A percentile compares a stretch with the other conserved stretches of the same genome.
Conservation (phyloP, 2,113 vertebrate species). For the Sceloporus undulatus region DNA sequence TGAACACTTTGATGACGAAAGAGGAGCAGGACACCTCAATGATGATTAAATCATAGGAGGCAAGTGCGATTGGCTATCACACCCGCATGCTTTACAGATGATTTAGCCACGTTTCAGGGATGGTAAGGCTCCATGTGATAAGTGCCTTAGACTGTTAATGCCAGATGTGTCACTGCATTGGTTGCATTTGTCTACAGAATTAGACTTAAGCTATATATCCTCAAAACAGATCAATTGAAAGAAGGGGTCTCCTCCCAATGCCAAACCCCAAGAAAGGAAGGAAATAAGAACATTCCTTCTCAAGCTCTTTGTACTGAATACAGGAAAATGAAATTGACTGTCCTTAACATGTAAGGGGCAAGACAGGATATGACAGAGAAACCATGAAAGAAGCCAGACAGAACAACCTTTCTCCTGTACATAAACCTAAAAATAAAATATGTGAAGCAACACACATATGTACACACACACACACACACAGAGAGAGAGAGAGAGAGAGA, state of each 20-base stretch:
- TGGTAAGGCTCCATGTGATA: too few species aligned
- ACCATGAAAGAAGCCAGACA: constrained; percentile 8
- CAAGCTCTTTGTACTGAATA: constrained; percentile 17
- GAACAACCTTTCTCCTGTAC: neutral
- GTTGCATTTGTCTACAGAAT: neutral
- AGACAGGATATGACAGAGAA: constrained; percentile 21
- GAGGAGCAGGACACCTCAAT: too few species aligned
- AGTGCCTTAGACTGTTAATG: too few species aligned
- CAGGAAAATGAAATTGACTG: constrained; percentile 27
- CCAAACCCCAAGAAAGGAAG: neutral
- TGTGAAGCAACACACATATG: neutral
- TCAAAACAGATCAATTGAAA: neutral
- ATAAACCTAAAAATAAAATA: neutral
- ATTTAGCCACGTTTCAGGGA: too few species aligned
- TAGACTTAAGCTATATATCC: neutral
- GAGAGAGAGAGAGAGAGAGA: too few species aligned
- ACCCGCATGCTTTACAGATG: too few species aligned
- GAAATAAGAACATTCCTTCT: neutral
- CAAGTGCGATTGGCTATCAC: too few species aligned
- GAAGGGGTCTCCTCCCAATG: neutral
- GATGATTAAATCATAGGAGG: too few species aligned
- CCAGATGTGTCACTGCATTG: neutral
- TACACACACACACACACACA: too few species aligned
- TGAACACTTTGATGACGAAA: too few species aligned
- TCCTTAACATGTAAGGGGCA: constrained; percentile 14